phyloP scores from a whole-genome alignment of 2,113 vertebrate species.

The Marmota monax region DNA sequence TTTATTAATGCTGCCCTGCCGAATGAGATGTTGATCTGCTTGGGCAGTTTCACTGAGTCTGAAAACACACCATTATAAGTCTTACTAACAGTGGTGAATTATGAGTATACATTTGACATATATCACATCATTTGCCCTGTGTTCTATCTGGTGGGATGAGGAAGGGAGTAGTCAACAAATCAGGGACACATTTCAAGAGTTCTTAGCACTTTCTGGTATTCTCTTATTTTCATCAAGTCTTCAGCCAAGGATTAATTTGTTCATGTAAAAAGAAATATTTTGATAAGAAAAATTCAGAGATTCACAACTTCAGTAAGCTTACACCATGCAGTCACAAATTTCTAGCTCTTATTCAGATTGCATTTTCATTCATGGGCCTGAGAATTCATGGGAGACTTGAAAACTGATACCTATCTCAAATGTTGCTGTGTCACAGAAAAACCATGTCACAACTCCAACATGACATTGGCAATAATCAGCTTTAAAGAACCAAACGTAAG shows the following conservation, averaged over 20 bases:
- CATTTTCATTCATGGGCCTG: not conserved
- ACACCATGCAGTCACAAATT: not conserved
- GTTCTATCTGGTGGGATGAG: not conserved
- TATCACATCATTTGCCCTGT: not conserved
- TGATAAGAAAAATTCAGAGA: not conserved
- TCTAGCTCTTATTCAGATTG: slow-evolving; percentile 38
- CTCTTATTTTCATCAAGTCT: slow-evolving; percentile 21
- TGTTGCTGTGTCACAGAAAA: not conserved
- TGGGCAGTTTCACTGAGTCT: not conserved
- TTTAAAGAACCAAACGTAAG: not conserved
- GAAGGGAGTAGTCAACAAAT: not conserved
- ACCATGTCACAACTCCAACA: not conserved
- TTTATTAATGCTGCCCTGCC: not conserved
- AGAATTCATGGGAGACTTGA: slow-evolving; percentile 50
- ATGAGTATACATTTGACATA: not conserved
- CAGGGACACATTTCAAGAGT: not conserved
- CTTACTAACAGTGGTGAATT: slow-evolving; percentile 26
- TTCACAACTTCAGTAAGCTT: not conserved
- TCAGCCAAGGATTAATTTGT: not conserved
- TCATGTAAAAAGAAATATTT: not conserved
- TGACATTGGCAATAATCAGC: slow-evolving; percentile 2
- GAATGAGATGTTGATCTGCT: not conserved
- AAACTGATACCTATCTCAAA: slow-evolving; percentile 50
- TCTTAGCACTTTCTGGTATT: slow-evolving; percentile 4
- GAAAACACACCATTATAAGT: not conserved